Percentiles rank a stretch among this genome's conserved stretches.
These are phyloP conservation scores for Iguana delicatissima DNA, from an alignment of 2,797 vertebrate genomes.

Conservation along the genomic window DNA sequence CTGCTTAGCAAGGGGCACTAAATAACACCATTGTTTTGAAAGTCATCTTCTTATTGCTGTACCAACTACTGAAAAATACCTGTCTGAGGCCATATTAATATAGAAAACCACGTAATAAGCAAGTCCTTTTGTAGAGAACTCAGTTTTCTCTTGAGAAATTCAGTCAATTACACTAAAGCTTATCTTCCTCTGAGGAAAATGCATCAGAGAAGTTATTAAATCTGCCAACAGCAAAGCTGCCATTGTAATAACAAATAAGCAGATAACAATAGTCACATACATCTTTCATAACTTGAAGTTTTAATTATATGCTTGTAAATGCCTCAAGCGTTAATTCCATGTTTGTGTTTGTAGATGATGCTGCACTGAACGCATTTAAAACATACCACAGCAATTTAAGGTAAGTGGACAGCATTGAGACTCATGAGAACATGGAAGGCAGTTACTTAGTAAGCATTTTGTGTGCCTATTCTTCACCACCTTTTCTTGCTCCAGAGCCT, in stretches of 20 bases:
- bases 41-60: conserved; percentile 26
- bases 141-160: conserved; percentile 34
- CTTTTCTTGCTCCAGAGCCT: too few species aligned
- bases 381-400: not conserved
- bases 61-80: conserved; percentile 30
- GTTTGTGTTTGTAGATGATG: conserved; percentile 30
- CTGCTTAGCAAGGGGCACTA: conserved; percentile 23
- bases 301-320: conserved; percentile 27
- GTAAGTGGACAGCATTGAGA: not conserved
- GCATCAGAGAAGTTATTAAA: conserved; percentile 8
- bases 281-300: not conserved
- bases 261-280: not conserved
- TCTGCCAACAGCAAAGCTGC: conserved; percentile 1
- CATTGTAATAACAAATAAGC: conserved; percentile 22
- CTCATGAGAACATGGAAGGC: not conserved
- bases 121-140: not conserved
- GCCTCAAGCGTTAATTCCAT: conserved; percentile 2
- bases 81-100: conserved; percentile 4
- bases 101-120: conserved; percentile 13
- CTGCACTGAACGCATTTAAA: not conserved
- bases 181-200: conserved; percentile 26
- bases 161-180: not conserved
- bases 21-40: conserved; percentile 20
- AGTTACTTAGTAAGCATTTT: not conserved
- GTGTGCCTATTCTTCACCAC: not conserved